Percentiles rank a stretch among this genome's conserved stretches.
phyloP scores from a whole-genome alignment of 1,140 invertebrate genomes.

The Carcinoscorpius rotundicauda region DNA sequence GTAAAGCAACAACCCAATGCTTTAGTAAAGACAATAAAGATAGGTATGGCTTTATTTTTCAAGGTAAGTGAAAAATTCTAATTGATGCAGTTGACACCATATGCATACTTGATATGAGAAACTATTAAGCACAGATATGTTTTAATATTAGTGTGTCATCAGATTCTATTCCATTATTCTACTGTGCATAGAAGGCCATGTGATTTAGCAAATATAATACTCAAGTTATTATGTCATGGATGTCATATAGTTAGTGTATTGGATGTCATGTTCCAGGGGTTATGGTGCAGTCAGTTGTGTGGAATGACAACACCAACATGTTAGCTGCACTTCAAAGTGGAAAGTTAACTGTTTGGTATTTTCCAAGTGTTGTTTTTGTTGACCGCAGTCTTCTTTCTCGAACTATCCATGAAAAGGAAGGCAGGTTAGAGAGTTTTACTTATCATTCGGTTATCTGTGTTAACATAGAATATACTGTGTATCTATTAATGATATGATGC shows the following conservation, averaged over 20 bases:
- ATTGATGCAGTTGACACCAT: too few species aligned
- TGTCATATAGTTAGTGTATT: too few species aligned
- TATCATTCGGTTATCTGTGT: background rate
- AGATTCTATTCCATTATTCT: too few species aligned
- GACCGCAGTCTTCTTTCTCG: conserved; percentile 56
- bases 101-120: too few species aligned
- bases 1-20: conserved; percentile 48
- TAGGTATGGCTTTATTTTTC: too few species aligned
- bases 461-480: background rate
- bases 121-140: too few species aligned
- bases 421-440: conserved; percentile 36
- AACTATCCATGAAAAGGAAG: conserved; percentile 50
- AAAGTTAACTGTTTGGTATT: conserved; percentile 71
- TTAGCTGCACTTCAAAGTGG: conserved; percentile 59
- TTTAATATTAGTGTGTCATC: too few species aligned
- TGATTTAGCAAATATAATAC: too few species aligned
- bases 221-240: too few species aligned
- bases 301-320: conserved; percentile 73
- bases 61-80: too few species aligned
- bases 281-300: conserved; percentile 63
- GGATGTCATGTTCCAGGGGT: conserved; percentile 49
- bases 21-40: conserved; percentile 47
- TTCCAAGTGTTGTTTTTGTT: conserved; percentile 56
- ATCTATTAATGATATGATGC: too few species aligned
- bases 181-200: too few species aligned